phyloP scores from a whole-genome alignment of 2,797 vertebrate species.

The Alfaro cultratus region DNA sequence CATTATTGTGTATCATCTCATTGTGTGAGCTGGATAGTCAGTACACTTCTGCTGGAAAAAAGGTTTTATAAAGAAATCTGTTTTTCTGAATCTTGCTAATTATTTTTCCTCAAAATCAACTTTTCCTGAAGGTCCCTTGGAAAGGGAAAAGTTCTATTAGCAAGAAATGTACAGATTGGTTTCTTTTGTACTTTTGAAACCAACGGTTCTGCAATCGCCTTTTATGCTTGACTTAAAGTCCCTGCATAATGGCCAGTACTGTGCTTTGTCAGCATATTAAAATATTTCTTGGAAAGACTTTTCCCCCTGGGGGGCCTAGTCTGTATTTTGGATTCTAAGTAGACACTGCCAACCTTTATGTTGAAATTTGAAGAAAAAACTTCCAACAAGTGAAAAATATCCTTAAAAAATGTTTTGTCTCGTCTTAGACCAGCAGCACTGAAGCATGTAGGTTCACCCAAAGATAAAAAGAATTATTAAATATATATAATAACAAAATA shows the following conservation, averaged over 20 bases:
- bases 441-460: not conserved
- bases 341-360: not conserved
- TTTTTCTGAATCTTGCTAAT: no score
- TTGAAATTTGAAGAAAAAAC: not conserved
- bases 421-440: not conserved
- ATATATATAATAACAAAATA: not conserved
- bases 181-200: not conserved
- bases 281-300: not conserved
- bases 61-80: no score
- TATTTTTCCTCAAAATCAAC: no score
- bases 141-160: not conserved
- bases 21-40: no score
- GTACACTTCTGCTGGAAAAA: no score
- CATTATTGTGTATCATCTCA: no score
- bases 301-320: not conserved
- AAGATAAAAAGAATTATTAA: not conserved
- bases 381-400: not conserved
- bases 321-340: not conserved
- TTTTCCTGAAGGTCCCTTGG: no score
- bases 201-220: not conserved
- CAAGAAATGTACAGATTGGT: not conserved
- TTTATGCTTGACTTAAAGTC: not conserved
- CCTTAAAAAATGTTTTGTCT: not conserved
- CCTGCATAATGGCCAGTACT: not conserved
- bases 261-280: not conserved